phyloP scores from a whole-genome alignment of 1,140 invertebrate genomes.

The Pogonus chalceus region DNA sequence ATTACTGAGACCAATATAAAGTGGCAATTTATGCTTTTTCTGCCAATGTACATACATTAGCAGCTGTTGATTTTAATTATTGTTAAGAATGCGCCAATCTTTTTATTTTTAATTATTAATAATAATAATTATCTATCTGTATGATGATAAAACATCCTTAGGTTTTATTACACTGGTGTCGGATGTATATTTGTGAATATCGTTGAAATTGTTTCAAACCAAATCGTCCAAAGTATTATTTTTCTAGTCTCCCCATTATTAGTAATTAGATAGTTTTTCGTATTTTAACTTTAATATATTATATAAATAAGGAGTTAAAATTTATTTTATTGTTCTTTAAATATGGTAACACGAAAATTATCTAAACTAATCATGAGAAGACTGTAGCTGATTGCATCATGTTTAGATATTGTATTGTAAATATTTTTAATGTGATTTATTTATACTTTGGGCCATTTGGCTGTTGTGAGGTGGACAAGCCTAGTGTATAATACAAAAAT shows the following conservation, averaged over 20 bases:
- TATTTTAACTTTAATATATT: too few species aligned
- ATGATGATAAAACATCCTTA: slow-evolving; percentile 28
- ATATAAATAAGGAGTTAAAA: too few species aligned
- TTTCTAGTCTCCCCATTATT: background rate
- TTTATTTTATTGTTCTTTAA: too few species aligned
- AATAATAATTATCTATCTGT: slow-evolving; percentile 12
- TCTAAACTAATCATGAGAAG: background rate
- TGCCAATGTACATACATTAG: slow-evolving; percentile 36
- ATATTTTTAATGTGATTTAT: background rate
- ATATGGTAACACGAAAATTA: background rate
- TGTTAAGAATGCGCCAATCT: slow-evolving; percentile 30
- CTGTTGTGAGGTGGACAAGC: background rate
- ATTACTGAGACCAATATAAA: slow-evolving; percentile 33
- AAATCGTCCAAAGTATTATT: slow-evolving; percentile 10
- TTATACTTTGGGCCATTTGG: slow-evolving; percentile 1
- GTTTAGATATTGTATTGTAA: background rate
- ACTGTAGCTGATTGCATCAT: background rate
- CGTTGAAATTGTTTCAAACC: slow-evolving; percentile 26
- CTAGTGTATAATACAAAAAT: background rate
- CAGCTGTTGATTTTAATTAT: slow-evolving; percentile 31
- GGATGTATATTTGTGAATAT: slow-evolving; percentile 36
- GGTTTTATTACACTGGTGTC: slow-evolving; percentile 32
- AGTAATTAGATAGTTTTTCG: too few species aligned
- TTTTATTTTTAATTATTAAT: background rate
- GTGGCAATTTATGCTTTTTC: slow-evolving; percentile 27